phyloP scores from a whole-genome alignment of 37 sponge, comb jelly and placozoan species.

The Dysidea cf. avara region DNA sequence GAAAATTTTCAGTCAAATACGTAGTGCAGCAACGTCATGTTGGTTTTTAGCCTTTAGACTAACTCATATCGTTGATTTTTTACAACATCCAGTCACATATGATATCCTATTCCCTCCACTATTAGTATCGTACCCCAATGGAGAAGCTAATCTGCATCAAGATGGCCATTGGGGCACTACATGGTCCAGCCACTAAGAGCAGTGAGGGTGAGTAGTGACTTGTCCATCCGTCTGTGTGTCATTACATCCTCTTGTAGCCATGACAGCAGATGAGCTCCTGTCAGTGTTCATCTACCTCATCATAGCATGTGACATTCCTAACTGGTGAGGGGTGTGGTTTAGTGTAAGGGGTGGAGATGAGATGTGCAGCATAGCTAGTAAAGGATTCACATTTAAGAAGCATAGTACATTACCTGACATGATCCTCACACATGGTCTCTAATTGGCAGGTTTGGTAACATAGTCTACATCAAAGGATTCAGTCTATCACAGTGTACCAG shows the following conservation, averaged over 20 bases:
- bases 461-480: constrained; percentile 84
- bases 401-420: too few species aligned
- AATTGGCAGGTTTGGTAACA: constrained; percentile 68
- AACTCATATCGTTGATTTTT: too few species aligned
- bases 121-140: constrained; percentile 76
- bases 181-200: constrained; percentile 22
- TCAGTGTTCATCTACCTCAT: constrained; percentile 87
- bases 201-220: constrained; percentile 1
- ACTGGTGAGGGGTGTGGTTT: constrained; percentile 71
- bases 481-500: constrained; percentile 64
- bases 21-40: too few species aligned
- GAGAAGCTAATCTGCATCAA: constrained; percentile 85
- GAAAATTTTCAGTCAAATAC: too few species aligned
- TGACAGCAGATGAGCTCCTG: constrained; percentile 95
- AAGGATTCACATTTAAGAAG: too few species aligned
- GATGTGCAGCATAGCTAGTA: too few species aligned
- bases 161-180: constrained; percentile 39
- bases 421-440: too few species aligned
- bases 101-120: too few species aligned
- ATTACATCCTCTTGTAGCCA: constrained; percentile 18
- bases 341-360: too few species aligned
- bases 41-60: too few species aligned
- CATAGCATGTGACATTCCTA: constrained; percentile 87
- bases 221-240: constrained; percentile 9
- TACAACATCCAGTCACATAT: too few species aligned